Evolutionary conservation across 2,888 invertebrate species (phyloP), one percentile per base, ranked within the genome.

Genomic region (Xestobium rufovillosum): DNA sequence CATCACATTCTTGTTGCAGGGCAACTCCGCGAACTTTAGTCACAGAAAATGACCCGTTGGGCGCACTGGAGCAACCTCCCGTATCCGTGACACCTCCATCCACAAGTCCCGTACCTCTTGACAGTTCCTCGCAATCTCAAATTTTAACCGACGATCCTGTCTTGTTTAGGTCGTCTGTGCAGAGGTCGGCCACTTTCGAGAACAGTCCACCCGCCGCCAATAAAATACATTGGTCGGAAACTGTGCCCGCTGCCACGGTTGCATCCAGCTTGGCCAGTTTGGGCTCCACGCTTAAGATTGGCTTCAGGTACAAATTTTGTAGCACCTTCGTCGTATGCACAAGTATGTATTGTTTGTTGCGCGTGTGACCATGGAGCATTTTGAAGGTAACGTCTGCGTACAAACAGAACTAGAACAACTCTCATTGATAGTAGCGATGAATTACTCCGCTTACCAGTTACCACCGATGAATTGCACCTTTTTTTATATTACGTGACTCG

Each of bases 41-140:
- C 1, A 84, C 91, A 0, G 80, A 87, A 56, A 90, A 92, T 63
- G 94, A 94, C 68, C 94, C 94, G 0, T 68, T 94, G 13, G 94
- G 92, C 3, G 89, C 91, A 3, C 69, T 92, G 2, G 64, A 71
- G 38, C 68, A 64, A 33, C 59, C 59, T 2, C 32, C 42, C 17
- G 34, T 47, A 38, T 26, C 43, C 6, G 36, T 54, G 4, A 46
- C 55, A 14, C n/a, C 19, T 14, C 13, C 2, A 12, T 31, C 43
- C 39, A n/a, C n/a, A n/a, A n/a, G n/a, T n/a, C 47, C 46, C 42
- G 33, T 31, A 14, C 38, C 41, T 41, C 26, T 34, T 23, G 12
- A 36, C 46, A 30, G 52, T 50, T 36, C 62, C 62, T 35, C 36
- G 6, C 6, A 6, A 16, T 61, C 58, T 43, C 57, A 58, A 27